phyloP scores from a whole-genome alignment of 1,140 invertebrate species.

The Trachelipus rathkii region DNA sequence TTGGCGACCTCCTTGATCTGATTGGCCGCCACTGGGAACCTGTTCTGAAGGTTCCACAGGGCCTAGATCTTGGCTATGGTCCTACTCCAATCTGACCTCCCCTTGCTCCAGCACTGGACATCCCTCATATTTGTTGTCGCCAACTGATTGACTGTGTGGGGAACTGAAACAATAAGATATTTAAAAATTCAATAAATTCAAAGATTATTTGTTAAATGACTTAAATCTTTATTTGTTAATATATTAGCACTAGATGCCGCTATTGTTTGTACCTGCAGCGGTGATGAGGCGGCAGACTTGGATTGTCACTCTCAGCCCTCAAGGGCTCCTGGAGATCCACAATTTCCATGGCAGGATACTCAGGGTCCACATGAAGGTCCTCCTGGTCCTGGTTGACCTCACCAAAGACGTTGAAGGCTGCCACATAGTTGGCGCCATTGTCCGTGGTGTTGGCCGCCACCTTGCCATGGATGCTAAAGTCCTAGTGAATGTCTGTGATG shows the following conservation, averaged over 20 bases:
- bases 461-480: not conserved
- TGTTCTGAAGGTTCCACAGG: constrained; percentile 10
- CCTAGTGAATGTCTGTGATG: not conserved
- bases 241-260: too few relatives aligned
- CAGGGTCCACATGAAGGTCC: too few relatives aligned
- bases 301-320: too few relatives aligned
- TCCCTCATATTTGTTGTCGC: not conserved
- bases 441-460: not conserved
- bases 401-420: not conserved
- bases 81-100: not conserved
- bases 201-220: too few relatives aligned
- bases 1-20: constrained; percentile 6
- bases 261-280: too few relatives aligned
- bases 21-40: not conserved
- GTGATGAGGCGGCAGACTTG: too few relatives aligned
- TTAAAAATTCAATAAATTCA: too few relatives aligned
- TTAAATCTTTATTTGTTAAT: too few relatives aligned
- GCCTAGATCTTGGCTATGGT: not conserved
- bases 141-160: not conserved
- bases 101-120: not conserved
- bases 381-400: not conserved
- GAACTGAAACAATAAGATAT: too few relatives aligned
- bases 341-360: not conserved
- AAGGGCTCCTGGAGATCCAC: too few relatives aligned
- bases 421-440: not conserved